A percentile compares a stretch with the other conserved stretches of the same genome.
Evolutionary conservation across 2,797 vertebrate genomes (phyloP).

Genomic region (Myiotriccus ornatus): DNA sequence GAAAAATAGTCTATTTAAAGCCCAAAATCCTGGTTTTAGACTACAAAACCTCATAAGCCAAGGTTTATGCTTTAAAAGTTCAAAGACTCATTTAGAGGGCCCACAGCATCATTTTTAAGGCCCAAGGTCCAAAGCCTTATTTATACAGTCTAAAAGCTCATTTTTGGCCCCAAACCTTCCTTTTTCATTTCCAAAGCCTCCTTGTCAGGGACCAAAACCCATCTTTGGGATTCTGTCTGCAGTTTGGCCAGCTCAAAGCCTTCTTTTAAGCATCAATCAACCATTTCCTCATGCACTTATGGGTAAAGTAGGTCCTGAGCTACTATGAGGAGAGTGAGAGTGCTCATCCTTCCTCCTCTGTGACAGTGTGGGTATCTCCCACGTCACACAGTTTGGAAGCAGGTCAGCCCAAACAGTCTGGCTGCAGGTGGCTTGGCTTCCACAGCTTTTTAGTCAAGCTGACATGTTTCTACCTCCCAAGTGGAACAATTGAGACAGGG

Average conservation of each 20-base stretch:
- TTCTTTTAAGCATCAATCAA: not conserved
- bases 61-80: not conserved
- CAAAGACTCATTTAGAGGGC: not conserved
- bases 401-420: not conserved
- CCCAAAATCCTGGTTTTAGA: not conserved
- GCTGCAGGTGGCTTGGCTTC: not conserved
- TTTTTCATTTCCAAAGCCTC: not conserved
- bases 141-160: not conserved
- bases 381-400: not conserved
- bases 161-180: not conserved
- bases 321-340: not conserved
- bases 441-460: not conserved
- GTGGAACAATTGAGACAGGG: not conserved
- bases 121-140: not conserved
- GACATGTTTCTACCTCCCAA: fast-evolving
- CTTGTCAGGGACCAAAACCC: not conserved
- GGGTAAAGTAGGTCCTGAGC: not conserved
- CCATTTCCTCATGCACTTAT: not conserved
- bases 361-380: not conserved
- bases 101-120: not conserved
- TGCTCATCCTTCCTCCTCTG: not conserved
- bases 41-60: not conserved
- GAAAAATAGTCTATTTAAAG: not conserved
- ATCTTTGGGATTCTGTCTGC: not conserved
- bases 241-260: not conserved